Evolutionary conservation across 2,888 invertebrate species (phyloP).

Genomic region (Phania funesta): DNA sequence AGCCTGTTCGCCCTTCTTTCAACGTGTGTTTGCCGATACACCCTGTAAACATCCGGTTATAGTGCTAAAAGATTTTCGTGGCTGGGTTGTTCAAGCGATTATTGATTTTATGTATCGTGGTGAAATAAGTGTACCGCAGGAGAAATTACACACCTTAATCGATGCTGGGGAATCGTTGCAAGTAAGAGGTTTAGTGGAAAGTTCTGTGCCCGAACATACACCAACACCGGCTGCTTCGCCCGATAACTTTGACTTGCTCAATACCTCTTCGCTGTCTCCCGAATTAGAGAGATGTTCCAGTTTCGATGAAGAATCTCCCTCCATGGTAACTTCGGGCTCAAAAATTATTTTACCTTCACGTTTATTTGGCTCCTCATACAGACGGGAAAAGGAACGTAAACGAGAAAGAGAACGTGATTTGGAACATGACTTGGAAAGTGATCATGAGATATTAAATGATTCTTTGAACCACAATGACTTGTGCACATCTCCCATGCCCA

Average conservation of each 20-base stretch:
- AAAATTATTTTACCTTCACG: conserved; percentile 79
- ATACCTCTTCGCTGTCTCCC: conserved; percentile 76
- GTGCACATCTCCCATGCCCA: conserved; percentile 90
- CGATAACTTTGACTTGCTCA: conserved; percentile 77
- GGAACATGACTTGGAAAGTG: conserved; percentile 79
- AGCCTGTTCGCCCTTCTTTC: conserved; percentile 93
- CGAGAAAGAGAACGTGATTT: conserved; percentile 68
- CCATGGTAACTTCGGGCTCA: conserved; percentile 78
- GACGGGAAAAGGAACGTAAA: conserved; percentile 73
- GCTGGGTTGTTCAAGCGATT: conserved; percentile 93
- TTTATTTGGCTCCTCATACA: conserved; percentile 76
- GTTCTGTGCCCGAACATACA: conserved; percentile 81
- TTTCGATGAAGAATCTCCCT: conserved; percentile 80
- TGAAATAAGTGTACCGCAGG: conserved; percentile 93
- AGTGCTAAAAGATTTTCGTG: conserved; percentile 93
- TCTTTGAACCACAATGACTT: conserved; percentile 78
- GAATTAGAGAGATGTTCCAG: conserved; percentile 79
- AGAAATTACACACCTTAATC: conserved; percentile 90
- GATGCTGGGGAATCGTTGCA: conserved; percentile 93
- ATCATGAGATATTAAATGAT: conserved; percentile 74
- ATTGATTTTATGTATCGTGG: conserved; percentile 97
- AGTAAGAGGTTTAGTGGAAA: conserved; percentile 88
- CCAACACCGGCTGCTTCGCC: conserved; percentile 80
- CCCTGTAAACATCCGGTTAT: conserved; percentile 97
- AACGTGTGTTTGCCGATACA: conserved; percentile 92